Percentiles rank a stretch among this genome's conserved stretches.
Conservation (phyloP, 1,140 invertebrate genomes). For the Nylanderia fulva region DNA sequence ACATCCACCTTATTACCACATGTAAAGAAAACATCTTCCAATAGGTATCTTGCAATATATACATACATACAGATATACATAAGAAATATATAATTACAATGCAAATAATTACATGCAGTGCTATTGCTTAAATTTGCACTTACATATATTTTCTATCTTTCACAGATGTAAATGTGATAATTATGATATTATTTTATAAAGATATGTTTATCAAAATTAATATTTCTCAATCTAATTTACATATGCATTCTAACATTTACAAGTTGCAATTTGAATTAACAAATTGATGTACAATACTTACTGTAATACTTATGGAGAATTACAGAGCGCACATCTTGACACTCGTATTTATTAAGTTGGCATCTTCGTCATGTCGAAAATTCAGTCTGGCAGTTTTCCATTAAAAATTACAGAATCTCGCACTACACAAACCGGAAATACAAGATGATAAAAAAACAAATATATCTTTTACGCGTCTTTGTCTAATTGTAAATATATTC, state of each 20-base stretch:
- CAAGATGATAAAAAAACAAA: conserved; percentile 69
- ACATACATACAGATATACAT: not conserved
- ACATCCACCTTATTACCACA: conserved; percentile 74
- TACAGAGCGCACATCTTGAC: conserved; percentile 72
- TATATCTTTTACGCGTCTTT: conserved; percentile 32
- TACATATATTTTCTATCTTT: not conserved
- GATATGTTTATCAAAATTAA: conserved; percentile 13
- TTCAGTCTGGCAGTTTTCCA: conserved; percentile 73
- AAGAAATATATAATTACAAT: conserved; percentile 6
- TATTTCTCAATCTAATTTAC: conserved; percentile 6
- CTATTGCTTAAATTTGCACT: conserved; percentile 14
- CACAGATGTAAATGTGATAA: not conserved
- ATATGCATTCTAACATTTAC: conserved; percentile 38
- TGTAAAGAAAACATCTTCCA: not conserved
- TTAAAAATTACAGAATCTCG: conserved; percentile 75
- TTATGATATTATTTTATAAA: conserved; percentile 18
- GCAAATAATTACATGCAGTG: not conserved
- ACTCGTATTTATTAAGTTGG: conserved; percentile 72
- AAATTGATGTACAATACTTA: conserved; percentile 73
- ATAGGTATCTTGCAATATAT: conserved; percentile 1
- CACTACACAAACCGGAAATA: conserved; percentile 76
- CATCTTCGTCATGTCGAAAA: conserved; percentile 71
- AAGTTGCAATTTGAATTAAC: conserved; percentile 61
- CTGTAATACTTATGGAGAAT: conserved; percentile 69
- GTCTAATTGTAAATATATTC: conserved; percentile 57